These are phyloP conservation scores for Mesorhabditis spiculigera DNA, from an alignment of 2,888 invertebrate species.

Conservation along the genomic window DNA sequence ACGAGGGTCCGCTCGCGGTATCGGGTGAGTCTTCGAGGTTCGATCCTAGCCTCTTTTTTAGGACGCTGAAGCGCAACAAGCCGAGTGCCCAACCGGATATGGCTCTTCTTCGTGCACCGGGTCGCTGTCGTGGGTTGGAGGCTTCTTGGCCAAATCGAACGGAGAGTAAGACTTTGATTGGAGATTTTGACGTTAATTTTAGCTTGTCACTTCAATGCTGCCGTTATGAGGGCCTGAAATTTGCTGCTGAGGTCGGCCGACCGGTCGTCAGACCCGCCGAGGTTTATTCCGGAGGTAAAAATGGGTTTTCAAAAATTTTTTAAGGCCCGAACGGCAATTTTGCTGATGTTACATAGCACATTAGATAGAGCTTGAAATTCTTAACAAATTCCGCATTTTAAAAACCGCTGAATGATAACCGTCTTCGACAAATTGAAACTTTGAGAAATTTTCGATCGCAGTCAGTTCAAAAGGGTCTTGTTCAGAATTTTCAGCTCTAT, in stretches of 20 bases:
- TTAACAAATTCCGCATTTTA: no score
- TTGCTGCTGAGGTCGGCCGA: conserved; percentile 46
- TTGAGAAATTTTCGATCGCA: no score
- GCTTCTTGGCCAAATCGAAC: conserved; percentile 78
- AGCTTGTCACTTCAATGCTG: conserved; percentile 49
- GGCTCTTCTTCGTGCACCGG: conserved; percentile 33
- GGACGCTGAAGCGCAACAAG: conserved; percentile 26
- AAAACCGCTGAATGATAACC: no score
- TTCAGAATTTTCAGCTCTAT: no score
- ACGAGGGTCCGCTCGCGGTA: conserved; percentile 26
- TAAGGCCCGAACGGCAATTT: neutral
- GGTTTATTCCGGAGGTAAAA: conserved; percentile 44
- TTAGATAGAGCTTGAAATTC: no score
- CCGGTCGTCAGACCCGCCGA: conserved; percentile 50
- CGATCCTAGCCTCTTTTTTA: neutral
- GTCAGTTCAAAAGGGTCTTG: no score
- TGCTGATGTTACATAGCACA: neutral
- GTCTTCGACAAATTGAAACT: no score
- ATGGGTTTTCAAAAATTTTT: neutral
- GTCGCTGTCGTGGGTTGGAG: conserved; percentile 45
- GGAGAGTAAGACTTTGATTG: conserved; percentile 62
- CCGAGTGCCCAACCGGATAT: conserved; percentile 39
- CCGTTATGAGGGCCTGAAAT: conserved; percentile 44
- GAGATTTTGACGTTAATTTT: neutral
- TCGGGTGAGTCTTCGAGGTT: conserved; percentile 25